Evolutionary conservation across 1,140 invertebrate genomes (phyloP), one percentile per base, ranked within the genome.

Genomic region (Caenorhabditis briggsae): DNA sequence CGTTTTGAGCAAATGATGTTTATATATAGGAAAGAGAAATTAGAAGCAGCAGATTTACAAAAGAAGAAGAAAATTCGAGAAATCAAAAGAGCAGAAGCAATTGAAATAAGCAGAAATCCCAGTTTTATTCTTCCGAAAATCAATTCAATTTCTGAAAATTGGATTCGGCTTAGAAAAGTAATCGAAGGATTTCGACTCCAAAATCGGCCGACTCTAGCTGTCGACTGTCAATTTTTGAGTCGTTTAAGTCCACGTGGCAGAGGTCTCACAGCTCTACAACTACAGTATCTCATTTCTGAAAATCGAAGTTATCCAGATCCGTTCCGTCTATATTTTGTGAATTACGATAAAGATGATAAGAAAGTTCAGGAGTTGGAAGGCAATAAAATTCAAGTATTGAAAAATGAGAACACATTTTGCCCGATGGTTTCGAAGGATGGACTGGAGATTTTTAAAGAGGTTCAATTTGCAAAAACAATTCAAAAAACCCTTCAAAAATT

Each of bases 191-290:
- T 61, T 61, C 16, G 25, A 25, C 82, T 89, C 14, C 14, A 83
- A 46, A 86, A 89, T 58, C 41, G n/a, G 0, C 89, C 89, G 7
- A 65, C 55, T 16, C n/a, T 90, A 5, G 89, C 84, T 9, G 83
- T 90, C 41, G 89, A 90, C 56, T 90, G 89, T 64, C 89, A 89
- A 23, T 90, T 87, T 83, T 55, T 90, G 18, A 74, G 56, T 25
- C 25, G 89, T 12, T 25, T 90, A 7, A 84, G 89, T 18, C 55
- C 64, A 7, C 61, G 89, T 83, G 89, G 85, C 5, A 88, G 58
- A 20, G 83, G 86, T 25, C 78, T 90, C 12, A 90, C 89, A 5
- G 70, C 85, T 23, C 18, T 86, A n/a, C 89, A 90, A 59, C 53
- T 90, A 43, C 50, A 84, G n/a, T 88, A 89, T 55, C 74, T 90